Evolutionary conservation across 2,797 vertebrate genomes (phyloP).

Genomic region (Clamator glandarius): DNA sequence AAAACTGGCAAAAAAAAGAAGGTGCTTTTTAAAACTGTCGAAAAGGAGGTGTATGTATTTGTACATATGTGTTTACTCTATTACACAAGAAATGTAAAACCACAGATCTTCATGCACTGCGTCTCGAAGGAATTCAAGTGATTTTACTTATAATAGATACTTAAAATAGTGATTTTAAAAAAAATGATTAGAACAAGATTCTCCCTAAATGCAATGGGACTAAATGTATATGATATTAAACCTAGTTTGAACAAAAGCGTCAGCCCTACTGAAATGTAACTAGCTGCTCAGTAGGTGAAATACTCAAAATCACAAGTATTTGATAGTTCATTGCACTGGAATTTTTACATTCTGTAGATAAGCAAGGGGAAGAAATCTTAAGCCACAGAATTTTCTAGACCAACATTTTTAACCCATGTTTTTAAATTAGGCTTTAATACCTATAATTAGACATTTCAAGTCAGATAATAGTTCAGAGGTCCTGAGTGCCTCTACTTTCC

Average conservation of each 20-base stretch:
- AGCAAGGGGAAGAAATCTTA: neutral
- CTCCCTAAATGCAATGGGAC: neutral
- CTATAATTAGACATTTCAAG: slow-evolving; percentile 1
- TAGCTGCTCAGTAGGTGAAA: neutral
- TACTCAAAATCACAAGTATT: neutral
- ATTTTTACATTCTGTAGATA: neutral
- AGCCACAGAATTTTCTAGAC: neutral
- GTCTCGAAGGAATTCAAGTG: neutral
- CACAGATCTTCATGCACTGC: neutral
- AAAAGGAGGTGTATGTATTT: neutral
- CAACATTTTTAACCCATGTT: neutral
- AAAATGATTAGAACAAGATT: neutral
- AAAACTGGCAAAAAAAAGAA: neutral
- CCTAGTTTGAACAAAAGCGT: neutral
- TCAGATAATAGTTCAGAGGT: slow-evolving; percentile 1
- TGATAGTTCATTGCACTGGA: neutral
- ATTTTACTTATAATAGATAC: neutral
- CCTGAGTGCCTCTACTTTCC: slow-evolving; percentile 14
- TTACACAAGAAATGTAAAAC: neutral
- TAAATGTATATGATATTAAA: neutral
- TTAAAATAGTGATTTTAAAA: neutral
- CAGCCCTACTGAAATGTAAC: neutral
- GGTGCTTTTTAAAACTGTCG: neutral
- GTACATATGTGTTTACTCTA: neutral
- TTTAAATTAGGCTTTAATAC: slow-evolving; percentile 8